A percentile compares a stretch with the other conserved stretches of the same genome.
Conservation (phyloP, 2,113 vertebrate genomes). For the Sula dactylatra region DNA sequence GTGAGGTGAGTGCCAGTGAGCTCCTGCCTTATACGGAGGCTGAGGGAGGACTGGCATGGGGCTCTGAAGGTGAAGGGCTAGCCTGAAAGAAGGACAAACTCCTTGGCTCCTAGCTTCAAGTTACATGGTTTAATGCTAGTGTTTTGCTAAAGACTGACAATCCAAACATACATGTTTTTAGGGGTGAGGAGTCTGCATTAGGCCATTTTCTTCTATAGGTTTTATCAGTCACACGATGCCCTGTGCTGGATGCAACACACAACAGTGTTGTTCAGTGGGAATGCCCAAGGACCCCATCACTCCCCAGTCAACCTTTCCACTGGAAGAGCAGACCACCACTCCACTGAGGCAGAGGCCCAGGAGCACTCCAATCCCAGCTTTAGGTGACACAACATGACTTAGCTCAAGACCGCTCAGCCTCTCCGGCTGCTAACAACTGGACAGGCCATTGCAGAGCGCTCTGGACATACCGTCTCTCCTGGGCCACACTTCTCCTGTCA, state of each 20-base stretch:
- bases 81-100: neutral
- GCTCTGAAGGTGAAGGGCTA: neutral
- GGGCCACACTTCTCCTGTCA: neutral
- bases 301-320: neutral
- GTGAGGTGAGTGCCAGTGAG: neutral
- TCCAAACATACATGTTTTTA: neutral
- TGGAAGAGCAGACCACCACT: neutral
- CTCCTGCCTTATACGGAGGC: neutral
- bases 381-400: accelerated
- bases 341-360: neutral
- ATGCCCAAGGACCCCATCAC: no score
- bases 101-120: neutral
- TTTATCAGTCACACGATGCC: neutral
- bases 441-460: neutral
- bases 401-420: neutral
- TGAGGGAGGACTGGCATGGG: neutral
- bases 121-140: neutral
- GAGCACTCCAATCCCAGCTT: neutral
- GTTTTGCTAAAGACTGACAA: neutral
- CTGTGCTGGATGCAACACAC: neutral
- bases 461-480: neutral
- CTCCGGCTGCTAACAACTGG: neutral
- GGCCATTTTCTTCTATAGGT: neutral
- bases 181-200: neutral
- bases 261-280: accelerated